phyloP scores from a whole-genome alignment of 2,797 vertebrate species.

The Myotis vivesi region DNA sequence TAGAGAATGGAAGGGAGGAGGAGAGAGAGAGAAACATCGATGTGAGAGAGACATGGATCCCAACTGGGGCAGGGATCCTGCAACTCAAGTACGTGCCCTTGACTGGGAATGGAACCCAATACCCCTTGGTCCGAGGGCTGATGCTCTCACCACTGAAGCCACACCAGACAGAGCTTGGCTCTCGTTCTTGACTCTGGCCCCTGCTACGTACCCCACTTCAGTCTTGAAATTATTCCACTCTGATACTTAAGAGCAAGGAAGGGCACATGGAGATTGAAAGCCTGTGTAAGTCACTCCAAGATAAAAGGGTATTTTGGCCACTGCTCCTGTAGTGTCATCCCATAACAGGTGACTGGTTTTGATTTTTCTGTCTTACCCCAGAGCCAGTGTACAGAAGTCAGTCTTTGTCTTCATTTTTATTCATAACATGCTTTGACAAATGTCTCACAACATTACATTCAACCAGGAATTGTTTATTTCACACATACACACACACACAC shows the following conservation, averaged over 20 bases:
- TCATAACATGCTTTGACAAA: slow-evolving; percentile 43
- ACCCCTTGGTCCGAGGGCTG: no score
- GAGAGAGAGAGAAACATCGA: no score
- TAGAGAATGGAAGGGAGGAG: no score
- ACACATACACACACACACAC: neutral
- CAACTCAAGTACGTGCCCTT: no score
- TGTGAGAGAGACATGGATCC: no score
- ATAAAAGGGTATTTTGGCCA: slow-evolving; percentile 12
- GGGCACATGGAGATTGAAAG: slow-evolving; percentile 19
- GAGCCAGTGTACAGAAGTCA: neutral
- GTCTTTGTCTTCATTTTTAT: slow-evolving; percentile 33
- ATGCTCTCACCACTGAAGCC: no score
- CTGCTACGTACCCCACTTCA: neutral
- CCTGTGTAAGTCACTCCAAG: neutral
- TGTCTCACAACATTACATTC: neutral
- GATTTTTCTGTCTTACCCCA: slow-evolving; percentile 24
- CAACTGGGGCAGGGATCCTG: no score
- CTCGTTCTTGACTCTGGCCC: slow-evolving; percentile 10
- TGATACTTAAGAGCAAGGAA: neutral
- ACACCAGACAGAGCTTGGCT: neutral
- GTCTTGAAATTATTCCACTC: slow-evolving; percentile 39
- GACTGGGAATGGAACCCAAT: no score
- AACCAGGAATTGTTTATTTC: slow-evolving; percentile 48
- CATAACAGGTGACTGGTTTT: neutral
- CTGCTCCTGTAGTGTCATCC: neutral